A percentile compares a stretch with the other conserved stretches of the same genome.
Conservation (phyloP, 1,140 invertebrate genomes). For the Aphaenogaster rudis region DNA sequence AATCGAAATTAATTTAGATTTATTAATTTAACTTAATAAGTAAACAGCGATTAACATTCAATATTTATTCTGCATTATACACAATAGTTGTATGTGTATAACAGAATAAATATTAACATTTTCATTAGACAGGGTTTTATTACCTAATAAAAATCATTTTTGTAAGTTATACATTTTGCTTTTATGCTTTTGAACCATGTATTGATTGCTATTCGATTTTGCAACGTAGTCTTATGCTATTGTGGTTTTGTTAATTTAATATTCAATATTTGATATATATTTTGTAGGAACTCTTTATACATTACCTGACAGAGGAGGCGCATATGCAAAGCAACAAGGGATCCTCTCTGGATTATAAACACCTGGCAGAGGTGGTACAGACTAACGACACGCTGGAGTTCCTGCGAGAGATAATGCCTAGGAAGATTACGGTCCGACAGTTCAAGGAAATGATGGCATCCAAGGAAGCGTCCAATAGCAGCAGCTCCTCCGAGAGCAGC, state of each 20-base stretch:
- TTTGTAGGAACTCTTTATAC: constrained; percentile 90
- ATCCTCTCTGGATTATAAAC: constrained; percentile 89
- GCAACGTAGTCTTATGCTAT: no score
- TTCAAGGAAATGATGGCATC: constrained; percentile 90
- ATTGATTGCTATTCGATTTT: not conserved
- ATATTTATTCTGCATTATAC: not conserved
- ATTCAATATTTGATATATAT: not conserved
- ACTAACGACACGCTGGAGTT: constrained; percentile 90
- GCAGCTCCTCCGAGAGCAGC: constrained; percentile 80
- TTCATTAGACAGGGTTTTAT: no score
- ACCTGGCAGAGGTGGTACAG: constrained; percentile 90
- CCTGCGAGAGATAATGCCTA: constrained; percentile 90
- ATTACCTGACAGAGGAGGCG: constrained; percentile 89
- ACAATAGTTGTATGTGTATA: not conserved
- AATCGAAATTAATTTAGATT: not conserved
- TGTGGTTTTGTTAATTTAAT: not conserved
- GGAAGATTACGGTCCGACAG: constrained; percentile 90
- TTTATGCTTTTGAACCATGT: not conserved
- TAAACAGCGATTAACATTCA: not conserved
- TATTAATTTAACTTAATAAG: not conserved
- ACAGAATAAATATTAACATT: not conserved
- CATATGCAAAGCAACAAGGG: constrained; percentile 85
- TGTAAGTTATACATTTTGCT: not conserved
- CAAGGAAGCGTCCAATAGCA: constrained; percentile 83
- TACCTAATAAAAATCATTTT: no score